Evolutionary conservation across 2,888 invertebrate genomes (phyloP), one percentile per base, ranked within the genome.

Genomic region (Lepas anatifera): DNA sequence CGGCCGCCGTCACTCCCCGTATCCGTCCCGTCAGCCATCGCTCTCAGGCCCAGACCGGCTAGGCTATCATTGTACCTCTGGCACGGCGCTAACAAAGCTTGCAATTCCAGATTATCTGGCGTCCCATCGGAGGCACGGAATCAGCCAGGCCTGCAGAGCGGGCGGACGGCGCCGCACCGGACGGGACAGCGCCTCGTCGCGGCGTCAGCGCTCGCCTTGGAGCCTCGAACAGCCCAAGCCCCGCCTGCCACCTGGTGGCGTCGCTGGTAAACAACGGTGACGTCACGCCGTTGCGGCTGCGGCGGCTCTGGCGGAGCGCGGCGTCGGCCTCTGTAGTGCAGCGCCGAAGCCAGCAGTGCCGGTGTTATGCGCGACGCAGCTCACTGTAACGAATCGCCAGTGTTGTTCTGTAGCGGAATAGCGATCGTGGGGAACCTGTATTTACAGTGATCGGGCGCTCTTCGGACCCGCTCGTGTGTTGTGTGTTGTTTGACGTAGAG

Each of bases 71-170:
- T n/a, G n/a, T n/a, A n/a, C n/a, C n/a, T n/a, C n/a, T n/a, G n/a
- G 52, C 52, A 16, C 16, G 52, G 22, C 52, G 29, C 52, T 52
- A 52, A 52, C 52, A 52, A 52, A 25, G 52, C 29, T 29, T 52
- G 52, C 52, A 52, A 52, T 52, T 52, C 52, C 52, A 52, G 52
- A 52, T 52, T 52, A 52, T 52, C 52, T 52, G 25, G 11, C 25
- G 52, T 3, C 52, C 29, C 22, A 52, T 52, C 52, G 52, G 22
- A n/a, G 52, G 29, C 16, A 13, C 29, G 52, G 6, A 11, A 29
- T 13, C 29, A 25, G 52, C 27, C 13, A 50, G 13, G 29, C 52
- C 13, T 16, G 52, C 27, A 41, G 41, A 41, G 41, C 41, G 41
- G 16, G 11, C 11, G 11, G 41, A 41, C 41, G 11, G n/a, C n/a